Conservation (phyloP, 2,888 invertebrate species). For the Hirtodrosophila cameraria region DNA sequence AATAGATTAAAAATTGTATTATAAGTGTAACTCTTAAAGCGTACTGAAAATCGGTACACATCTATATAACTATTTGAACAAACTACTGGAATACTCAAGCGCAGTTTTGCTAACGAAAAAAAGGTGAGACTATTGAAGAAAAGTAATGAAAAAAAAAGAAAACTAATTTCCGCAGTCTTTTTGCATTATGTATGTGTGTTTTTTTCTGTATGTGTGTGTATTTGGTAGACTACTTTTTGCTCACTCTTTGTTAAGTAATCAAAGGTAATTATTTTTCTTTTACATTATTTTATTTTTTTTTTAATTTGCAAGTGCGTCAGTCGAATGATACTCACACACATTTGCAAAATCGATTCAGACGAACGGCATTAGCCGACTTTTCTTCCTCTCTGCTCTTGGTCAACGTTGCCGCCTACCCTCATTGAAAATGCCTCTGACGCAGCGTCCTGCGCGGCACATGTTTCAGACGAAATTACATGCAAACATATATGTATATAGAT, state of each 20-base stretch:
- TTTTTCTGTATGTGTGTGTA: slow-evolving; percentile 49
- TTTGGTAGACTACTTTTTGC: slow-evolving; percentile 41
- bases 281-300: slow-evolving; percentile 29
- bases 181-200: slow-evolving; percentile 31
- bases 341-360: slow-evolving; percentile 67
- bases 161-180: slow-evolving; percentile 41
- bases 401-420: slow-evolving; percentile 31
- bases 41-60: slow-evolving; percentile 38
- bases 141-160: slow-evolving; percentile 25
- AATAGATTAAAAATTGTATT: slow-evolving; percentile 50
- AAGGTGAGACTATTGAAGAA: slow-evolving; percentile 51
- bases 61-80: slow-evolving; percentile 44
- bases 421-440: slow-evolving; percentile 52
- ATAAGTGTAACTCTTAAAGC: slow-evolving; percentile 52
- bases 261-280: slow-evolving; percentile 34
- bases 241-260: slow-evolving; percentile 69
- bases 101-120: slow-evolving; percentile 30
- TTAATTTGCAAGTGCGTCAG: not conserved
- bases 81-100: slow-evolving; percentile 46
- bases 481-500: slow-evolving; percentile 8
- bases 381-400: slow-evolving; percentile 21
- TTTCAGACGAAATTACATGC: slow-evolving; percentile 28
- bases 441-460: slow-evolving; percentile 78
- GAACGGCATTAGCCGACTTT: slow-evolving; percentile 20
- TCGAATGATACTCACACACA: slow-evolving; percentile 3